Evolutionary conservation across 2,888 invertebrate species (phyloP), one percentile per base, ranked within the genome.

Genomic region (Deilephila elpenor): DNA sequence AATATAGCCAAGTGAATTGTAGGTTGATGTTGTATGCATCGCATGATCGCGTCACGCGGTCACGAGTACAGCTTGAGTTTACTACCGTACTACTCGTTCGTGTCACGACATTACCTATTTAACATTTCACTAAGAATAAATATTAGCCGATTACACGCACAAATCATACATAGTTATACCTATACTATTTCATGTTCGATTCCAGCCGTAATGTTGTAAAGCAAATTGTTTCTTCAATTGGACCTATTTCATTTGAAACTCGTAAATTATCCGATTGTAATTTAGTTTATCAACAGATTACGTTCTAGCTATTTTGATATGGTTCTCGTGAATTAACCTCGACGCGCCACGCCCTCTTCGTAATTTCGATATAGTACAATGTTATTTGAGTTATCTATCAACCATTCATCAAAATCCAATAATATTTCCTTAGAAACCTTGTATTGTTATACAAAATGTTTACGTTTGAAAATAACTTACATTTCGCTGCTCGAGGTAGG

Each of bases 1-100:
- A 93, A 91, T 90, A 85, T 83, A 85, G 86, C 86, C 86, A 88
- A 85, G 88, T 89, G 87, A 86, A 87, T 86, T 88, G 88, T 86
- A 86, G 84, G 84, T 85, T 84, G 79, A 82, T 80, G 83, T 87
- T 85, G 86, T 86, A 87, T 91, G 88, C 89, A 90, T 86, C 85
- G 86, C 83, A 82, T 83, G 85, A 88, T 92, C 91, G 85, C 89
- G 82, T 91, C 86, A 88, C 80, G 79, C 78, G 78, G 78, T 79
- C 82, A 78, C 80, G 81, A 82, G 77, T 72, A 20, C 70, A 56
- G 37, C 25, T 70, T 59, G 34, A 37, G 37, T 67, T 11, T 67
- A 64, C 59, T 73, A 67, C 59, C 59, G 32, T 62, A 37, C 75
- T 67, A 67, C 67, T 51, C 72, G 19, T 11, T 67, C 37, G 20